Base-by-base conservation (phyloP, 2,888 invertebrate species). In the Rhorus exstirpatorius region DNA sequence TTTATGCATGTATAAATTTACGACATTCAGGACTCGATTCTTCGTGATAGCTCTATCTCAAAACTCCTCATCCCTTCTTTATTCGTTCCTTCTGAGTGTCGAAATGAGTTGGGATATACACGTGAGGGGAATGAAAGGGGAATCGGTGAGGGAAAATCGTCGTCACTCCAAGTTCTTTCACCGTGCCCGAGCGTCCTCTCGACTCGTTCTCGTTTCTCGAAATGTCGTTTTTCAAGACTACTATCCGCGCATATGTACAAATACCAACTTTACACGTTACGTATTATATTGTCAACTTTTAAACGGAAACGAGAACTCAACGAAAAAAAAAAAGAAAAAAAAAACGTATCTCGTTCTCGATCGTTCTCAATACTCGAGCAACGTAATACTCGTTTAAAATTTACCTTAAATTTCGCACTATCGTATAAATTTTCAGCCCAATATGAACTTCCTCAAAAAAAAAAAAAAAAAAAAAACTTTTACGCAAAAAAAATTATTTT, bases 171-270 rank as follows among this genome's bases (percentile, higher is more conserved):
- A 4, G 19, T 51, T 71, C 75, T 51, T 74, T 38, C 67, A 14
- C 17, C n/a, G 10, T n/a, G 31, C 10, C 31, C 35, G 19, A 51
- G 60, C 31, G 10, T 76, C 35, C 70, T 65, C 77, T 74, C 63
- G 63, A 55, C 70, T 65, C 74, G 77, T 61, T 74, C 81, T 74
- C 83, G 67, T 83, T 82, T 75, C 75, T 79, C 75, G 38, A 70
- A 79, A 78, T 65, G 55, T 49, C 31, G 41, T 70, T 79, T 76
- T 55, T 75, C 78, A 44, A 67, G 31, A 31, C 2, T 31, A 31
- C 31, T 31, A 31, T 31, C 31, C 46, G 10, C 44, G 19, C 19
- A 61, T 58, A 31, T 17, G 41, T 6, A 21, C 19, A 51, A 2
- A 21, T 31, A 7, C 24, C 1, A 51, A 3, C n/a, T 17, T 19